Conservation (phyloP, 1,140 invertebrate species). For the Heliconius hermathena region DNA sequence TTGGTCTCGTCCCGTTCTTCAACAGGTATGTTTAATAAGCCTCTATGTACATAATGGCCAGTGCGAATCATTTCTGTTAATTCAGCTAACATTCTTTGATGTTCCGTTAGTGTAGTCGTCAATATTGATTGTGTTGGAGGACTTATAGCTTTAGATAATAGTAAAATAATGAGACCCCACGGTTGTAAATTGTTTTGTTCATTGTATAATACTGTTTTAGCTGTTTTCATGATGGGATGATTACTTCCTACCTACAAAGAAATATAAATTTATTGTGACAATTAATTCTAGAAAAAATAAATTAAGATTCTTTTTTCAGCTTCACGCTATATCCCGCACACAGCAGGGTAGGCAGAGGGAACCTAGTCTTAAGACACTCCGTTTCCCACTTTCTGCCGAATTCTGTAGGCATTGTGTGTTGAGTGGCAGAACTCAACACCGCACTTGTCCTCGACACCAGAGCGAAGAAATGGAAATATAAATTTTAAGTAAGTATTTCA, state of each 20-base stretch:
- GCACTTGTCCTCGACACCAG: too few relatives aligned
- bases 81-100: slow-evolving; percentile 93
- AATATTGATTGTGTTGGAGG: slow-evolving; percentile 54
- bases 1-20: slow-evolving; percentile 84
- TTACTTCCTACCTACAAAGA: slow-evolving; percentile 88
- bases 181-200: slow-evolving; percentile 93
- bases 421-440: too few relatives aligned
- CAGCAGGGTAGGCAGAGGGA: too few relatives aligned
- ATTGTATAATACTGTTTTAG: slow-evolving; percentile 91
- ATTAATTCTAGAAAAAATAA: too few relatives aligned
- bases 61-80: slow-evolving; percentile 98
- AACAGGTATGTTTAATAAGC: slow-evolving; percentile 87
- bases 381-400: too few relatives aligned
- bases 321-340: too few relatives aligned
- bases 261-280: slow-evolving; percentile 4
- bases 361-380: too few relatives aligned
- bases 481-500: too few relatives aligned
- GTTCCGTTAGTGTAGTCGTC: slow-evolving; percentile 67
- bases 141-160: slow-evolving; percentile 91
- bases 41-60: slow-evolving; percentile 94
- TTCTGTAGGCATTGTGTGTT: too few relatives aligned
- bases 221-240: slow-evolving; percentile 95
- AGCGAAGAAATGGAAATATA: too few relatives aligned
- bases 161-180: slow-evolving; percentile 91
- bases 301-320: too few relatives aligned